Base-by-base conservation (phyloP, 1,140 invertebrate genomes). In the Drosophila lowei region DNA sequence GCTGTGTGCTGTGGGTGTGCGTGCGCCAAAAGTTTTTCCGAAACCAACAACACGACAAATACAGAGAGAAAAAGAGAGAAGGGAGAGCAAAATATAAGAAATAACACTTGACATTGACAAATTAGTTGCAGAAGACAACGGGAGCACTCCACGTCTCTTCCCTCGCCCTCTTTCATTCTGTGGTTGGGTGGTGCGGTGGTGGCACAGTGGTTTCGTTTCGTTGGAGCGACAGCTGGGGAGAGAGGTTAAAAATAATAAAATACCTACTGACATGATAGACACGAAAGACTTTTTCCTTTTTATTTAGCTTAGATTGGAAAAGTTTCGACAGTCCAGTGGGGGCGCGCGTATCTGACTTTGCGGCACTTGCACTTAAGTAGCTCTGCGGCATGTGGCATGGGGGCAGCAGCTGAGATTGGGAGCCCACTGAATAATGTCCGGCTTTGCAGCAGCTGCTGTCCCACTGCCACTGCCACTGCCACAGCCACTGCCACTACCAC, bases 21-120 rank as follows among this genome's bases (percentile, higher is more conserved):
- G 73, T 88, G 83, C 38, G 64, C 46, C 70, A 88, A 83, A 83
- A 30, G 79, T 85, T 88, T 60, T 52, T 60, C 64, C 23, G 23
- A 71, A 70, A 63, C 70, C 61, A 81, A 18, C 43, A 49, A 71
- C 28, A 59, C 52, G 34, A 47, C 34, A 41, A 79, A 75, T 43
- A 62, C 50, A 41, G 52, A 30, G 28, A 64, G 48, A 49, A 30
- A 67, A 56, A 28, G 55, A 49, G 43, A 16, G 28, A 56, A 1
- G 18, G 18, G 58, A n/a, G 23, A 38, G 59, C 53, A 52, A 72
- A 77, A 80, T 89, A 88, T 72, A 89, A 89, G 83, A 89, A 89
- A 89, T 89, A 90, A 86, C 86, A 90, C 86, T 90, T 90, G 86
- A 90, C 86, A 90, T 90, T 90, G 86, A 90, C 86, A 90, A 90